Conservation (phyloP, 2,888 invertebrate species). For the Limnephilus rhombicus region DNA sequence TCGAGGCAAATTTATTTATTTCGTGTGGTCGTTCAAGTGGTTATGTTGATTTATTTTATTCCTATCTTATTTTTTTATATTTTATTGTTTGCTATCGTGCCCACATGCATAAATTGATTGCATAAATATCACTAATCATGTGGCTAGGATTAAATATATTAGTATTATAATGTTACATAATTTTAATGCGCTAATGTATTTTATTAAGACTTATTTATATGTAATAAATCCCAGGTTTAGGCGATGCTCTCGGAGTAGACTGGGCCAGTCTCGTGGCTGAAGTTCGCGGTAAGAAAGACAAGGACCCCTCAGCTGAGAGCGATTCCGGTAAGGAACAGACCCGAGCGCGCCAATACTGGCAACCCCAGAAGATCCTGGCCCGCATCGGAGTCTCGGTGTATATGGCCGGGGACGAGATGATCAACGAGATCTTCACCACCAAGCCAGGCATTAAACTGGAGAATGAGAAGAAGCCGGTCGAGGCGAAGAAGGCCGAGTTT, state of each 20-base stretch:
- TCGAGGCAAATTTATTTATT: too few relatives aligned
- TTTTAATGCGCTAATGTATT: too few relatives aligned
- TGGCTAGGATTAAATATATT: too few relatives aligned
- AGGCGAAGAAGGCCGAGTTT: slow-evolving; percentile 70
- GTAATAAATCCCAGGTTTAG: slow-evolving; percentile 77
- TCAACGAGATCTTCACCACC: slow-evolving; percentile 72
- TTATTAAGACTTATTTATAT: too few relatives aligned
- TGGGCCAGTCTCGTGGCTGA: slow-evolving; percentile 94
- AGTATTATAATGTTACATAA: too few relatives aligned
- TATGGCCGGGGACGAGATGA: slow-evolving; percentile 82
- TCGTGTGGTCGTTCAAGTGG: too few relatives aligned
- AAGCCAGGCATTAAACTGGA: slow-evolving; percentile 69
- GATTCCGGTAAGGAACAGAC: slow-evolving; percentile 71
- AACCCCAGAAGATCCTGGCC: slow-evolving; percentile 86
- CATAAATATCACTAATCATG: too few relatives aligned
- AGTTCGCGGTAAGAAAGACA: slow-evolving; percentile 78
- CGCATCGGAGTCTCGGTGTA: slow-evolving; percentile 89
- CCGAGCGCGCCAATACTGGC: slow-evolving; percentile 88
- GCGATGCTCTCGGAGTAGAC: slow-evolving; percentile 96
- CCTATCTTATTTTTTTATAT: too few relatives aligned
- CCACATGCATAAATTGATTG: too few relatives aligned
- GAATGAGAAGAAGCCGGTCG: slow-evolving; percentile 66
- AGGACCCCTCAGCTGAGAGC: slow-evolving; percentile 73
- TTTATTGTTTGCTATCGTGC: too few relatives aligned
- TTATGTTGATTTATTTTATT: too few relatives aligned